These are phyloP conservation scores for Crocodylus rhombifer DNA, from an alignment of 2,797 vertebrate species.

Conservation along the genomic window DNA sequence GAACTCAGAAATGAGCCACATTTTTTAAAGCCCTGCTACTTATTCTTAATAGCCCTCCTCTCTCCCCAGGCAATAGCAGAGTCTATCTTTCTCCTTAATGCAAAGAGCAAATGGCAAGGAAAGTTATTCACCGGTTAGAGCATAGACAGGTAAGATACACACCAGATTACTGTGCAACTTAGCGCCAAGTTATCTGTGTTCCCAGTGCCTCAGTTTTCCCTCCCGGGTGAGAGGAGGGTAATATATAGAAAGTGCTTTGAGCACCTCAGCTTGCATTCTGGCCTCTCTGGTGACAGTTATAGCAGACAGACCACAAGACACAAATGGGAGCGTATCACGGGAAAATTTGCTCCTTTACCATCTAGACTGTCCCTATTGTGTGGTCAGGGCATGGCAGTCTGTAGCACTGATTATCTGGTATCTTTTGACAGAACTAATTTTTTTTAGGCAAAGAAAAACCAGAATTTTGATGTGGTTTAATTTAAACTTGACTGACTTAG, in stretches of 20 bases:
- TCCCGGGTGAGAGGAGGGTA: background rate
- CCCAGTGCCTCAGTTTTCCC: background rate
- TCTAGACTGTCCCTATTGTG: background rate
- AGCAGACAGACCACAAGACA: background rate
- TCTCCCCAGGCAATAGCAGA: background rate
- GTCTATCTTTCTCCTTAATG: constrained; percentile 31
- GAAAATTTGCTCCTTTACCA: background rate
- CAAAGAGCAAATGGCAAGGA: background rate
- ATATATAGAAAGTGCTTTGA: background rate
- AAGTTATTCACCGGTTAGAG: background rate
- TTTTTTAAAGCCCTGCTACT: constrained; percentile 39
- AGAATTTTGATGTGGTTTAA: background rate
- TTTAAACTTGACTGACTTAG: background rate
- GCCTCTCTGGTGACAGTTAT: background rate
- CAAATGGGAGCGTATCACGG: background rate
- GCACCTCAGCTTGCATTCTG: background rate
- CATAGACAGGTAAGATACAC: background rate
- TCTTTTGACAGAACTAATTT: background rate
- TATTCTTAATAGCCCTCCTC: background rate
- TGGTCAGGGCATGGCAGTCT: background rate
- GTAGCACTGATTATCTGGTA: rapidly evolving
- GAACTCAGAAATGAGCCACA: constrained; percentile 32
- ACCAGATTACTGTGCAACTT: background rate
- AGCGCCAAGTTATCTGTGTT: background rate
- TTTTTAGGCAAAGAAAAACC: background rate